Conservation (phyloP, 2,888 invertebrate species). For the Antitype chi region DNA sequence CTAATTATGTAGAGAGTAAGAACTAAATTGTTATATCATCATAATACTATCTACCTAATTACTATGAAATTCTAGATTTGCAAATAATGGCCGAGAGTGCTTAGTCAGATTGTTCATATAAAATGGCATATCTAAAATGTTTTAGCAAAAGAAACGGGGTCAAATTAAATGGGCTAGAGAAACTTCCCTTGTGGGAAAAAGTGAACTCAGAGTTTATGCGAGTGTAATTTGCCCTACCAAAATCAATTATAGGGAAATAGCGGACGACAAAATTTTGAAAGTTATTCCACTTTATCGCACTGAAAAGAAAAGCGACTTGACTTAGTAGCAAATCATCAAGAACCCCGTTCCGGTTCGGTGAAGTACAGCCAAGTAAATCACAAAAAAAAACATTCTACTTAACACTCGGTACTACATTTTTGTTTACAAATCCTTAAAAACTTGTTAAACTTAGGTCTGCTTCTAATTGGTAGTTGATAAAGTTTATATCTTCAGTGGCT, state of each 20-base stretch:
- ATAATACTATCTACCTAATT: no score
- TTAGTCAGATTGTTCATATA: not conserved
- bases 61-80: not conserved
- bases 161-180: no score
- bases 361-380: not conserved
- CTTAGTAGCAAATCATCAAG: not conserved
- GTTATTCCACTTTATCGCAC: not conserved
- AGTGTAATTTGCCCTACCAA: not conserved
- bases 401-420: slow-evolving; percentile 1
- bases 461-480: slow-evolving; percentile 27
- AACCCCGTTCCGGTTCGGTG: not conserved
- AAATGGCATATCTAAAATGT: no score
- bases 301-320: not conserved
- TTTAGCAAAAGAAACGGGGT: no score
- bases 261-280: not conserved
- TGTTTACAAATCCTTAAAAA: slow-evolving; percentile 2
- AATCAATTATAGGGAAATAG: not conserved
- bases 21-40: not conserved
- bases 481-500: slow-evolving; percentile 37
- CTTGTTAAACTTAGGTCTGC: slow-evolving; percentile 13
- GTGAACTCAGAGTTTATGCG: not conserved
- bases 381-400: slow-evolving; percentile 9
- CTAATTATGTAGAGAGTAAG: not conserved
- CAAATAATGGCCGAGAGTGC: not conserved
- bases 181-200: not conserved